Evolutionary conservation across 2,888 invertebrate species (phyloP).

Genomic region (Cataglyphis altisquamis): DNA sequence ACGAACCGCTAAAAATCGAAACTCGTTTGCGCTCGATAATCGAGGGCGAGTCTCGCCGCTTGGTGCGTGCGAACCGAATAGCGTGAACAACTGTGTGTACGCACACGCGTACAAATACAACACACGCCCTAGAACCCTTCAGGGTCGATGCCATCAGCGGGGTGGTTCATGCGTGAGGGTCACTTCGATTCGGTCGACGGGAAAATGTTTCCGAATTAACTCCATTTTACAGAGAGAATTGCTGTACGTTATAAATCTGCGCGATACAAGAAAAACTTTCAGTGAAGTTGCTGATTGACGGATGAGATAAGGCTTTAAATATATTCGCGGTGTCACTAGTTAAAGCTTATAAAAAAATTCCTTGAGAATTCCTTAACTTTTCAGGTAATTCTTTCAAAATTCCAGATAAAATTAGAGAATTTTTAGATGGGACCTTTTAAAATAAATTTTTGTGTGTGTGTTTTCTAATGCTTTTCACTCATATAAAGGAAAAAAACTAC

Average conservation of each 20-base stretch:
- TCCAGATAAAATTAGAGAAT: too few species aligned
- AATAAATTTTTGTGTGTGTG: too few species aligned
- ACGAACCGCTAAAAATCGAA: slow-evolving; percentile 69
- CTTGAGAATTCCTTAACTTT: too few species aligned
- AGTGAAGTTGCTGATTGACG: neutral
- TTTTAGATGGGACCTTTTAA: too few species aligned
- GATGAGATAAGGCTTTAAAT: neutral
- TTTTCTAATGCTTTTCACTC: too few species aligned
- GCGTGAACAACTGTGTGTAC: neutral
- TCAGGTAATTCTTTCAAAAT: too few species aligned
- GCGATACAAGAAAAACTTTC: neutral
- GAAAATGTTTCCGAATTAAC: slow-evolving; percentile 43
- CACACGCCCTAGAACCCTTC: slow-evolving; percentile 31
- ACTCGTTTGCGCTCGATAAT: slow-evolving; percentile 74
- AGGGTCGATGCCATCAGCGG: slow-evolving; percentile 48
- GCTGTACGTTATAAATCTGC: neutral
- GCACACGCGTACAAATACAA: neutral
- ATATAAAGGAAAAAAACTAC: too few species aligned
- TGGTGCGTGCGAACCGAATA: slow-evolving; percentile 49
- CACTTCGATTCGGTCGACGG: slow-evolving; percentile 49
- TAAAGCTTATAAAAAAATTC: too few species aligned
- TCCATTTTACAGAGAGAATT: neutral
- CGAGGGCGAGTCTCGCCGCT: slow-evolving; percentile 56
- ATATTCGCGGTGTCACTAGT: too few species aligned
- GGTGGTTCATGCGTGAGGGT: slow-evolving; percentile 51